Base-by-base conservation (phyloP, 2,113 vertebrate species). In the Pampusana beccarii region DNA sequence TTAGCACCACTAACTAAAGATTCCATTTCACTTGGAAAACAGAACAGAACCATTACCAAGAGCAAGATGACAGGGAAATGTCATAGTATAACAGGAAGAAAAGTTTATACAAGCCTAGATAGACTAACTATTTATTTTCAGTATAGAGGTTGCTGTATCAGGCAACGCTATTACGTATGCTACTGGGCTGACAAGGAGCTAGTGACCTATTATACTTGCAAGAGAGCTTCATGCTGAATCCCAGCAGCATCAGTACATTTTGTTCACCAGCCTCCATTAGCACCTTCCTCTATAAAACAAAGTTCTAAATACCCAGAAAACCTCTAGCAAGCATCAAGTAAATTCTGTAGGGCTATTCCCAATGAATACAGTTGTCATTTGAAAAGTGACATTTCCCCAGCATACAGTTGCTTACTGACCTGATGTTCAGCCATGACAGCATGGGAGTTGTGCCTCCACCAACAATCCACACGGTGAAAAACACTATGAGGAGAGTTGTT, bases 381-480 rank as follows among this genome's bases (percentile, higher is more conserved):
- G 34, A n/a, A 33, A 38, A 86, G 33, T 13, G 20, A 56, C 2
- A 14, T 28, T 60, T 54, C 28, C 62, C 33, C 62, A 70, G 50
- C 26, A 8, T 3, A 16, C 7, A 58, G 75, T 4, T 66, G 64
- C 48, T 13, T 48, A 98, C 98, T 72, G 53, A 99, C 99, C 99
- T 99, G 98, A 99, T 99, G 88, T 99, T 99, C 15, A 99, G 98
- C 99, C 99, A 99, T 0, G 99, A 99, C 56, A 99, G 96, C 99
- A 99, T 99, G 74, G 99, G 99, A 0, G 99, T 99, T 3, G 99
- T 99, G 62, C 99, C 99, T 42, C 99, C 99, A 3, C 99, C 99
- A 5, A 99, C 98, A 90, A 99, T 98, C 99, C 99, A 99, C 51
- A 99, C 99, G 1, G 99, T 99, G 98, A 99, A 99, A 97, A 99